Base-by-base conservation (phyloP, 1,140 invertebrate species). In the Bombyx mori region DNA sequence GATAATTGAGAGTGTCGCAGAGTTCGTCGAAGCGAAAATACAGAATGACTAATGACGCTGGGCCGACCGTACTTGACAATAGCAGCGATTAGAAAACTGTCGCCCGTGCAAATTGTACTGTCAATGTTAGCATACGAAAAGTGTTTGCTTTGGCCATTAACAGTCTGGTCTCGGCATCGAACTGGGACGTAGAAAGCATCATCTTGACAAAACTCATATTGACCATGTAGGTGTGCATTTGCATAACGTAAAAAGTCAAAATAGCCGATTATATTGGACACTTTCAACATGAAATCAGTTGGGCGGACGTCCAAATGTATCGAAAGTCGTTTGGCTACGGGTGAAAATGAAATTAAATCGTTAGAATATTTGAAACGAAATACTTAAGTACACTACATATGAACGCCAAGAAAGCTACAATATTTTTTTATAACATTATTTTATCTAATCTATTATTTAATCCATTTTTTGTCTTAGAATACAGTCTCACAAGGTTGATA, bases 181-280 rank as follows among this genome's bases (percentile, higher is more conserved):
- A 70, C 58, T 71, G 61, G 73, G 78, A 58, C 76, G 60, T 77
- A 81, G 80, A 83, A 83, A 83, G 80, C 73, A 47, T 63, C 66
- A 75, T 76, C 71, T 79, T 75, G 62, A 79, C 75, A 73, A 77
- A 73, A 58, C 66, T 62, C 69, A 73, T 81, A 80, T 76, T 76
- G 70, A 76, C 77, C 75, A 75, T 71, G 46, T 69, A 71, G 67
- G 69, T 61, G 71, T 69, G 64, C 57, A 78, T 82, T 77, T 77
- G 72, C 79, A 76, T 80, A 64, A 70, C 66, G 72, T 71, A 73
- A 45, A 55, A 56, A 44, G 45, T 55, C 50, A 65, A 64, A 64
- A 63, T 35, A 57, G 54, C 54, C 42, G 18, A 69, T 59, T 57
- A 50, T 58, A 54, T 47, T 56, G 61, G 56, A 57, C 57, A 70